Base-by-base conservation (phyloP, 2,797 vertebrate genomes). In the Aplochiton taeniatus region DNA sequence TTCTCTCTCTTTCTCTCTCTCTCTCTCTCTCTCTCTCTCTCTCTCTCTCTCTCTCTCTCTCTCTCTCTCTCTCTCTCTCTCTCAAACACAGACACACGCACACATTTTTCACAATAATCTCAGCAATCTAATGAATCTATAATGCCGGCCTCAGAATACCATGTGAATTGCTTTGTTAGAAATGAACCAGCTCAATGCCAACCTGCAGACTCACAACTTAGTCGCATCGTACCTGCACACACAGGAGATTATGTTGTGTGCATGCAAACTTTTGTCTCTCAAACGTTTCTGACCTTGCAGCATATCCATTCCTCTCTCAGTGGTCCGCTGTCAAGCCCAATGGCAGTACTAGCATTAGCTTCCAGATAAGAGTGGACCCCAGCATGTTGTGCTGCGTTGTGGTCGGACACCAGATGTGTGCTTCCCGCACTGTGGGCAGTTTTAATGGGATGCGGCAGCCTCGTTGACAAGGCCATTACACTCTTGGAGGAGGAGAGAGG, bases 361-460 rank as follows among this genome's bases (percentile, higher is more conserved):
- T 19, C 18, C 17, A 6, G 11, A 11, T 9, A 54, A 10, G 17
- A 41, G 3, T 41, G 5, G 10, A 56, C 4, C 20, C 9, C 13
- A 41, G 31, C 31, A 56, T 56, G 19, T 14, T 56, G 31, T 41
- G 1, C 11, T 31, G 41, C 12, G 11, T 12, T 10, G 7, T 10
- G 31, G 31, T 56, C 16, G 9, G 1, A 12, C 44, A 14, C 46
- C 74, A 81, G 81, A 79, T 79, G 84, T 75, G 77, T 44, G 68
- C 65, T 67, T 49, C 67, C 19, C 71, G 63, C 43, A 9, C 66
- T 68, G 66, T 58, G 79, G 67, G 44, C 43, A 14, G 52, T 76
- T 69, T 77, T 77, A 80, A 87, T 77, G 75, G 71, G 70, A 83
- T 73, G 71, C 53, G 51, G 68, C 71, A 59, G 67, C 61, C 62